Conservation (phyloP, 2,113 vertebrate genomes). For the Pleuronectes platessa region DNA sequence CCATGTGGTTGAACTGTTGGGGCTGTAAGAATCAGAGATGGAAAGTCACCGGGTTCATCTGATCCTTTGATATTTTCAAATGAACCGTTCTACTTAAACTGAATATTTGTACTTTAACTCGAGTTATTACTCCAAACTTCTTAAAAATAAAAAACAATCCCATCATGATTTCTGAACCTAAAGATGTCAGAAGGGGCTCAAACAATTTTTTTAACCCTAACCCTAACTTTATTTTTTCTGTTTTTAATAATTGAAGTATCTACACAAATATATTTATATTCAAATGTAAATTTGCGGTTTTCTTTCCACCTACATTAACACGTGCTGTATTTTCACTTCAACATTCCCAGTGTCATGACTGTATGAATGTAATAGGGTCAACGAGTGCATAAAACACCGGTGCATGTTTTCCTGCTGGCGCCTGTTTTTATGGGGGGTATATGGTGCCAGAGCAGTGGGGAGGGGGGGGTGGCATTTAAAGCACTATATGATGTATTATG, state of each 20-base stretch:
- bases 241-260: conserved; percentile 22
- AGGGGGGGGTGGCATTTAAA: conserved; percentile 32
- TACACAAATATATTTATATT: conserved; percentile 1
- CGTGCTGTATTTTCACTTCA: conserved; percentile 11
- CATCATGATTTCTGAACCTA: not conserved
- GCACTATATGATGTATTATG: conserved; percentile 43
- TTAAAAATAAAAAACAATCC: not conserved
- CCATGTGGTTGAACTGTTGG: conserved; percentile 20
- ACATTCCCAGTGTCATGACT: conserved; percentile 38
- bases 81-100: not conserved
- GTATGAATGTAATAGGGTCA: not conserved
- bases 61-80: not conserved
- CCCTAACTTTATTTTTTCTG: not conserved
- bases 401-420: conserved; percentile 46
- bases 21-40: conserved; percentile 39
- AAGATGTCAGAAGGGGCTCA: conserved; percentile 1
- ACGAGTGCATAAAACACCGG: not conserved
- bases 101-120: conserved; percentile 15
- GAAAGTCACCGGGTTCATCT: conserved; percentile 2
- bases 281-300: not conserved
- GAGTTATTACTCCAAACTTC: not conserved
- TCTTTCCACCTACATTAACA: conserved; percentile 32
- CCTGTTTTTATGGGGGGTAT: conserved; percentile 29
- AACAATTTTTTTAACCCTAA: not conserved
- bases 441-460: conserved; percentile 20